Percentiles rank a stretch among this genome's conserved stretches.
These are phyloP conservation scores for Odontomyia ornata DNA, from an alignment of 2,888 invertebrate genomes.

Conservation along the genomic window DNA sequence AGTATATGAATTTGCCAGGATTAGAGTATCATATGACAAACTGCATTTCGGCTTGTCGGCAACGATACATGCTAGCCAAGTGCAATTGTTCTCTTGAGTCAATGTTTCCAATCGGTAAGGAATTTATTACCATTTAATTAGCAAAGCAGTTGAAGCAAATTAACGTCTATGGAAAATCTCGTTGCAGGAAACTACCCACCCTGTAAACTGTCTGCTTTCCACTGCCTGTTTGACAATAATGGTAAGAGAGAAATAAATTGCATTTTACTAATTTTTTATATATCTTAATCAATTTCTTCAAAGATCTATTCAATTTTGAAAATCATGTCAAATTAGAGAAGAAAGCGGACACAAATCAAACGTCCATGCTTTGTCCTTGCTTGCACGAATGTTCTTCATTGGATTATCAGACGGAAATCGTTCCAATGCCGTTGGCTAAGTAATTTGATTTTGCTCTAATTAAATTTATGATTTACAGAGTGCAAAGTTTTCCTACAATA, in stretches of 20 bases:
- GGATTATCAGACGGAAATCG: constrained; percentile 50
- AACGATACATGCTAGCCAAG: constrained; percentile 59
- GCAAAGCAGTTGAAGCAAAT: no score
- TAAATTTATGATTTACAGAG: background rate
- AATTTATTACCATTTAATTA: no score
- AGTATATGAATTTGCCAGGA: constrained; percentile 58
- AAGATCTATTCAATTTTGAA: constrained; percentile 52
- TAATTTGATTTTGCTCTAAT: background rate
- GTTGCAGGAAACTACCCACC: constrained; percentile 48
- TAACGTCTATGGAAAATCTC: no score
- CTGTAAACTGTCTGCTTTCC: constrained; percentile 54
- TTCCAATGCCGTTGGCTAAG: constrained; percentile 47
- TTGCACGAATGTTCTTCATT: constrained; percentile 58
- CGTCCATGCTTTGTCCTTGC: constrained; percentile 61
- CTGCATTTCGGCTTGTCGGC: constrained; percentile 62
- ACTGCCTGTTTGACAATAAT: constrained; percentile 57
- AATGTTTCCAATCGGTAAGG: constrained; percentile 60
- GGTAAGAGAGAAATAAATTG: no score
- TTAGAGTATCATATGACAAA: constrained; percentile 61
- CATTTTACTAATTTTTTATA: no score
- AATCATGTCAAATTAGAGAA: constrained; percentile 57
- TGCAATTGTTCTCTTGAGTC: constrained; percentile 63
- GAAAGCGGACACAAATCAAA: constrained; percentile 55
- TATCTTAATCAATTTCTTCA: background rate
- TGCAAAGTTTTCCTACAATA: background rate